These are phyloP conservation scores for Parelbella ahira DNA, from an alignment of 2,888 invertebrate genomes.

Conservation along the genomic window DNA sequence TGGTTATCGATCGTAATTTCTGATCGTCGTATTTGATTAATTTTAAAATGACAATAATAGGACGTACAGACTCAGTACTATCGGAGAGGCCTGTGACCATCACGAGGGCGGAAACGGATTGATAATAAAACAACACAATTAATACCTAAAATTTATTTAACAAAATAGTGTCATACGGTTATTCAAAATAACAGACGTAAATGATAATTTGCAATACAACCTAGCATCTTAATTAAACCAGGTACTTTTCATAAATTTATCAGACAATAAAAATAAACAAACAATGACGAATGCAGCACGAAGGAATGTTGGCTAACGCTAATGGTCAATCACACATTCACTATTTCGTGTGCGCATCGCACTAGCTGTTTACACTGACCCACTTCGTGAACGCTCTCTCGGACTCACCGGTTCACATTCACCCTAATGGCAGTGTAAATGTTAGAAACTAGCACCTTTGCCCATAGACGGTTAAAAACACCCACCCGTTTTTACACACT, in stretches of 20 bases:
- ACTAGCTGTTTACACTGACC: constrained; percentile 30
- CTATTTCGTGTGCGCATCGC: constrained; percentile 34
- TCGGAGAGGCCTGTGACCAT: too few species aligned
- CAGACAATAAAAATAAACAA: constrained; percentile 57
- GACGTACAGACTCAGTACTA: too few species aligned
- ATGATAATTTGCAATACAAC: constrained; percentile 78
- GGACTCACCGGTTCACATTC: constrained; percentile 25
- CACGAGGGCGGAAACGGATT: too few species aligned
- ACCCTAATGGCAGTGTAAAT: constrained; percentile 35
- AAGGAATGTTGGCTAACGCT: constrained; percentile 76
- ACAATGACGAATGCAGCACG: constrained; percentile 73
- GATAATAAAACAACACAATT: constrained; percentile 53
- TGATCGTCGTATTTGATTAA: too few species aligned
- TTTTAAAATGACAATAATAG: too few species aligned
- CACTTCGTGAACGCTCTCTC: constrained; percentile 30
- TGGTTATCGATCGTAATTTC: too few species aligned
- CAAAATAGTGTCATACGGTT: constrained; percentile 80
- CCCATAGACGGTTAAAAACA: constrained; percentile 21
- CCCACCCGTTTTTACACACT: constrained; percentile 9
- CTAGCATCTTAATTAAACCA: constrained; percentile 80
- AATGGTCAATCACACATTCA: constrained; percentile 40
- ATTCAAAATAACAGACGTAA: constrained; percentile 80
- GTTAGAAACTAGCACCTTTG: constrained; percentile 36
- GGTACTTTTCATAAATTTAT: constrained; percentile 78
- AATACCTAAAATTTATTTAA: constrained; percentile 80